Evolutionary conservation across 2,888 invertebrate species (phyloP).

Genomic region (Sicus ferrugineus): DNA sequence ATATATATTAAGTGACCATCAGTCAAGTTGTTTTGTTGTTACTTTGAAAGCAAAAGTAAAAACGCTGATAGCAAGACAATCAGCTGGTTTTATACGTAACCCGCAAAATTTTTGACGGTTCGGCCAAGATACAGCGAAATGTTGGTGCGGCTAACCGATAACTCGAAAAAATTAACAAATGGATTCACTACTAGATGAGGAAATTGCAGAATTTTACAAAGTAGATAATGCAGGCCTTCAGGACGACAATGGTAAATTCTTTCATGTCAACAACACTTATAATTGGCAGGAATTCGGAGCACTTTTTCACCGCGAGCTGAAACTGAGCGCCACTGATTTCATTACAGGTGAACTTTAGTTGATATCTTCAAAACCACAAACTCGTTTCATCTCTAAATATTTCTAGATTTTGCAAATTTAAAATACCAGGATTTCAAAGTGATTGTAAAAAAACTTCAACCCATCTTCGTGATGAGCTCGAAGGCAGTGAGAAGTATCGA

Average conservation of each 20-base stretch:
- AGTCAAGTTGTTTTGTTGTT: no score
- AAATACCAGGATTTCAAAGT: slow-evolving; percentile 35
- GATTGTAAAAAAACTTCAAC: background rate
- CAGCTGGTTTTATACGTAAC: no score
- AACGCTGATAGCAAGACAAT: no score
- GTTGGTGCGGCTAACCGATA: no score
- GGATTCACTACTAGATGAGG: slow-evolving; percentile 36
- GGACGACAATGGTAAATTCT: slow-evolving; percentile 23
- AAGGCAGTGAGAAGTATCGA: background rate
- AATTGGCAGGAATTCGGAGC: slow-evolving; percentile 34
- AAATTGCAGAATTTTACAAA: slow-evolving; percentile 38
- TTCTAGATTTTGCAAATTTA: slow-evolving; percentile 36
- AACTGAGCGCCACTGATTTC: background rate
- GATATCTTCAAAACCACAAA: background rate
- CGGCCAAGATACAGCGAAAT: no score
- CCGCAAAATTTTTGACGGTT: no score
- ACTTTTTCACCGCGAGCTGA: slow-evolving; percentile 7
- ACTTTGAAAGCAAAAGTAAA: no score
- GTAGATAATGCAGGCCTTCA: background rate
- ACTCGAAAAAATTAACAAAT: no score
- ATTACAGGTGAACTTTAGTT: background rate
- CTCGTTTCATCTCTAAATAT: background rate
- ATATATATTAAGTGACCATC: no score
- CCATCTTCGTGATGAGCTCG: slow-evolving; percentile 2
- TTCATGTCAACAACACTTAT: slow-evolving; percentile 34